phyloP scores from a whole-genome alignment of 2,888 invertebrate genomes.

The Pachymerium ferrugineum region DNA sequence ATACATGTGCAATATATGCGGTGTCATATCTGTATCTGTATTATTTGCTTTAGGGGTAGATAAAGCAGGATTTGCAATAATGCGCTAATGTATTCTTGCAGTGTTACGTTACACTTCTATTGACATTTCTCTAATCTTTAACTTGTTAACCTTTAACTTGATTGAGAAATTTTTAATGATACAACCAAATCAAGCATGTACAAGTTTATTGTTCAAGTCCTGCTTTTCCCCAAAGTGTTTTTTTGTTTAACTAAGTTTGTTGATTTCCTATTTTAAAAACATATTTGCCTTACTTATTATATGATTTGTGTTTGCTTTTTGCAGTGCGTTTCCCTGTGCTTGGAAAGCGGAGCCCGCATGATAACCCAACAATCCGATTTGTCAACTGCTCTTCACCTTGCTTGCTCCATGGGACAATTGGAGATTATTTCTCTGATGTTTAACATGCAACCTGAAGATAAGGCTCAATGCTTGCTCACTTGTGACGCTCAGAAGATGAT shows the following conservation, averaged over 20 bases:
- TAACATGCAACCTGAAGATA: conserved; percentile 60
- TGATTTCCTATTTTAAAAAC: background rate
- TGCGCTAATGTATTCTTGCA: too few species aligned
- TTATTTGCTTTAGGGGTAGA: too few species aligned
- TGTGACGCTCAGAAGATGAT: conserved; percentile 84
- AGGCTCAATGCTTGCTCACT: conserved; percentile 61
- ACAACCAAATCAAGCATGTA: too few species aligned
- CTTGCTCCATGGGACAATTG: conserved; percentile 75
- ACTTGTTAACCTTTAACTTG: too few species aligned
- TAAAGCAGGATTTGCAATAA: too few species aligned
- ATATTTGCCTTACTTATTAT: background rate
- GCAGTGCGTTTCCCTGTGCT: conserved; percentile 75
- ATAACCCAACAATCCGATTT: conserved; percentile 80
- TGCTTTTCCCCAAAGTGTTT: too few species aligned
- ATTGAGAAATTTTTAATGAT: too few species aligned
- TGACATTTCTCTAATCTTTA: too few species aligned
- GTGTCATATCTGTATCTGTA: background rate
- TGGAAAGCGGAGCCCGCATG: conserved; percentile 78
- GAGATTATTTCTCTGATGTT: conserved; percentile 85
- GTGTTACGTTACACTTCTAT: too few species aligned
- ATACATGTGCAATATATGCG: too few species aligned
- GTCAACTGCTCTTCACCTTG: conserved; percentile 83
- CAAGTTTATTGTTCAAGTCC: too few species aligned
- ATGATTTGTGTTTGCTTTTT: conserved; percentile 40
- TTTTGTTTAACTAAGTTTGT: too few species aligned